Conservation (phyloP, 2,797 vertebrate species). For the Syngnathus acus region DNA sequence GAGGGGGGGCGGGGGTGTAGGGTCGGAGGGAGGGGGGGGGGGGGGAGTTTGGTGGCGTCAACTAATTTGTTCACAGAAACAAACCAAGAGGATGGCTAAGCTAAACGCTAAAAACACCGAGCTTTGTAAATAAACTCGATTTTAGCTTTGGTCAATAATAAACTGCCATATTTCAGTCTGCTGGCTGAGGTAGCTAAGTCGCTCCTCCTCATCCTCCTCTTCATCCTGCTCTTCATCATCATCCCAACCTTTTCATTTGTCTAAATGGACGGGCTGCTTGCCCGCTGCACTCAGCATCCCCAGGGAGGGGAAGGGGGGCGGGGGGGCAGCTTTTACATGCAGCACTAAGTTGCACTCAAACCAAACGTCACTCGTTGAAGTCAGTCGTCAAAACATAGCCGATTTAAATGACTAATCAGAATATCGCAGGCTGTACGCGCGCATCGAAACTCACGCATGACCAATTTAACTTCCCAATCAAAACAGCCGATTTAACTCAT, state of each 20-base stretch:
- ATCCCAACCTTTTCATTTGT: slow-evolving; percentile 67
- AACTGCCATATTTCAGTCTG: neutral
- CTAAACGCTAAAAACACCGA: neutral
- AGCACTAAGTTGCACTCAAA: slow-evolving; percentile 47
- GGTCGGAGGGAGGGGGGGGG: slow-evolving; percentile 28
- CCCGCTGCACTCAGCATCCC: slow-evolving; percentile 46
- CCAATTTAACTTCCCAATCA: neutral
- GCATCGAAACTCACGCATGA: too few relatives aligned
- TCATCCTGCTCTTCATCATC: slow-evolving; percentile 29
- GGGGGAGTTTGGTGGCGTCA: slow-evolving; percentile 51
- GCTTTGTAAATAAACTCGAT: neutral
- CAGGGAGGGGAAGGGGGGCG: slow-evolving; percentile 4
- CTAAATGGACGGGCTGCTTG: slow-evolving; percentile 55
- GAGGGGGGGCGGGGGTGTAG: slow-evolving; percentile 33
- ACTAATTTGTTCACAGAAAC: slow-evolving; percentile 58
- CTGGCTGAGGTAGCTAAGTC: neutral
- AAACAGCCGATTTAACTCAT: neutral
- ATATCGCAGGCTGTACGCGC: neutral
- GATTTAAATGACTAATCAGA: neutral
- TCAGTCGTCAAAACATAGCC: neutral
- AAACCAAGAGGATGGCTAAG: slow-evolving; percentile 28
- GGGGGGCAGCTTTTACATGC: slow-evolving; percentile 32
- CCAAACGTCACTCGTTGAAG: slow-evolving; percentile 8
- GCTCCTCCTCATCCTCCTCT: slow-evolving; percentile 6
- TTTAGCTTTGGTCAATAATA: neutral